phyloP scores from a whole-genome alignment of 2,113 vertebrate species.

The Muntiacus reevesi region DNA sequence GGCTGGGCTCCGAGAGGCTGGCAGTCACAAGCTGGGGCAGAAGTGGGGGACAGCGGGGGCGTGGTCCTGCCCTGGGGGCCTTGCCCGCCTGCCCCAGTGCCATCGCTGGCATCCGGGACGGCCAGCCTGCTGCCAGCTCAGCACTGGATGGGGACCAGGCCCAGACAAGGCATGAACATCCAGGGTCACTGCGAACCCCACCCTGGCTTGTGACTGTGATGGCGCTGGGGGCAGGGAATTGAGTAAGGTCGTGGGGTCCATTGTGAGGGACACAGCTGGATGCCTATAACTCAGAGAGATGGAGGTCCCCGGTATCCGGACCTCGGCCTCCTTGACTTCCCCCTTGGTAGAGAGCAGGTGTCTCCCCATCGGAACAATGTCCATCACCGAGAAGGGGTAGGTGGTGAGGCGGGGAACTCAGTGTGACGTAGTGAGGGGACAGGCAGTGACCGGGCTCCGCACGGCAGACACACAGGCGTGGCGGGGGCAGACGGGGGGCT shows the following conservation, averaged over 20 bases:
- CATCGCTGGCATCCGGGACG: neutral
- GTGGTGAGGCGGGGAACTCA: neutral
- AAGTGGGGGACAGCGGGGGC: neutral
- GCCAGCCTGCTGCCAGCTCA: neutral
- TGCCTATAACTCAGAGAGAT: neutral
- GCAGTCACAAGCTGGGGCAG: neutral
- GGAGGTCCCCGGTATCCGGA: neutral
- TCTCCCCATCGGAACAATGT: neutral
- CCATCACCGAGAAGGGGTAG: neutral
- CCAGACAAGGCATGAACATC: neutral
- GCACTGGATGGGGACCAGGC: neutral
- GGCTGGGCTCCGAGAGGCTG: neutral
- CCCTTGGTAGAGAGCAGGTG: neutral
- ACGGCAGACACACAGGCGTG: neutral
- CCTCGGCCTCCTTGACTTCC: neutral
- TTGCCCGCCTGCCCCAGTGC: neutral
- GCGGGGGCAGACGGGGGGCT: neutral
- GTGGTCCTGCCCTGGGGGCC: neutral
- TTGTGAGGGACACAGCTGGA: neutral
- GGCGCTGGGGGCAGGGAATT: neutral
- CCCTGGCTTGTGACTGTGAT: neutral
- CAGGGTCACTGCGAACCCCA: neutral
- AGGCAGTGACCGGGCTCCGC: constrained; percentile 34
- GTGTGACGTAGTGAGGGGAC: neutral
- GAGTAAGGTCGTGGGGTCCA: neutral